A percentile compares a stretch with the other conserved stretches of the same genome.
These are phyloP conservation scores for Cydia splendana DNA, from an alignment of 1,140 invertebrate genomes.

Conservation along the genomic window DNA sequence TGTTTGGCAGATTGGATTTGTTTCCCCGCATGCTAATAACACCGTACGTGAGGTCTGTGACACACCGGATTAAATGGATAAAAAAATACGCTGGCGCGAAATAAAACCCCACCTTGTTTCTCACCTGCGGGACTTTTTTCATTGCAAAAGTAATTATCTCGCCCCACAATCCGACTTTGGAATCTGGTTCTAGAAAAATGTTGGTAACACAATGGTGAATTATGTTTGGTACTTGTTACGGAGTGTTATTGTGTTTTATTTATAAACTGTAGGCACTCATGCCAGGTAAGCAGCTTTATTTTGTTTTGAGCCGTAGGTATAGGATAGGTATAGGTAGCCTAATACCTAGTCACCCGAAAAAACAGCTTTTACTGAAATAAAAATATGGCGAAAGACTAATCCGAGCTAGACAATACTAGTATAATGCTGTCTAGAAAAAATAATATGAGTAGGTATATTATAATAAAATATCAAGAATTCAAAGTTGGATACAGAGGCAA, in stretches of 20 bases:
- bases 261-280: not conserved
- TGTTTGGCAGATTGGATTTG: conserved; percentile 70
- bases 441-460: no score
- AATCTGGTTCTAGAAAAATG: not conserved
- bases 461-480: no score
- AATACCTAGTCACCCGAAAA: not conserved
- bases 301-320: not conserved
- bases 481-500: no score
- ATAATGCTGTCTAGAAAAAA: no score
- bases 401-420: no score
- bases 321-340: no score
- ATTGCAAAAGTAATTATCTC: conserved; percentile 23
- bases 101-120: not conserved
- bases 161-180: not conserved
- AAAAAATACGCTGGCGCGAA: not conserved
- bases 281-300: not conserved
- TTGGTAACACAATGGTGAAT: not conserved
- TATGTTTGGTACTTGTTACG: no score
- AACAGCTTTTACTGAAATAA: not conserved
- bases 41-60: conserved; percentile 52
- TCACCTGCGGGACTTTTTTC: not conserved
- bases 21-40: conserved; percentile 63
- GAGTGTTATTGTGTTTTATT: not conserved
- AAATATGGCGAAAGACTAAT: no score
- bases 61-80: conserved; percentile 53